Percentiles rank a stretch among this genome's conserved stretches.
These are phyloP conservation scores for Chionomys nivalis DNA, from an alignment of 2,113 vertebrate species.

Conservation along the genomic window DNA sequence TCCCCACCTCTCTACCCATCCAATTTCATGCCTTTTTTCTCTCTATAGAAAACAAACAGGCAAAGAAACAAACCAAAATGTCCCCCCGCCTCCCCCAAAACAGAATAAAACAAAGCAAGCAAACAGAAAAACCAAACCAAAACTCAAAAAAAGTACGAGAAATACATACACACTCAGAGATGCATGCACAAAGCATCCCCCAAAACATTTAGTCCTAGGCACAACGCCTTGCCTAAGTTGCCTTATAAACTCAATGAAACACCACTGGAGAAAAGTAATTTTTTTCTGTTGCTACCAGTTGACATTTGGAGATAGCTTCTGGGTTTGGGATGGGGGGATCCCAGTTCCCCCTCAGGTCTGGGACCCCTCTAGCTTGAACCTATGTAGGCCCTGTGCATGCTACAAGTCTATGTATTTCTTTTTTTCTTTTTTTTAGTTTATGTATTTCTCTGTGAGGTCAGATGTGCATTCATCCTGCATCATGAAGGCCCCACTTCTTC, in stretches of 20 bases:
- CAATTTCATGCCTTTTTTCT: background rate
- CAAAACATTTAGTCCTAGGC: background rate
- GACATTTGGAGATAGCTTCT: background rate
- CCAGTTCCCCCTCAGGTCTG: too few species aligned
- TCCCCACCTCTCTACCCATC: background rate
- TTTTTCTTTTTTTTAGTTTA: too few species aligned
- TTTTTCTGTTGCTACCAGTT: background rate
- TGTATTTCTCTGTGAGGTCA: too few species aligned
- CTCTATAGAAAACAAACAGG: background rate
- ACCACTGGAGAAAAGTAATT: background rate
- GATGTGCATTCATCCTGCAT: too few species aligned
- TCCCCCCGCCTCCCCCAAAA: background rate
- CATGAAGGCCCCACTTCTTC: too few species aligned
- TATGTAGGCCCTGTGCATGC: too few species aligned
- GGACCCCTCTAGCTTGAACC: too few species aligned
- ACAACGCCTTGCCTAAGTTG: background rate
- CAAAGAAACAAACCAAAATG: too few species aligned
- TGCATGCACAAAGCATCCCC: background rate
- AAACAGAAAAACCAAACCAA: background rate
- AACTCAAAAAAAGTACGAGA: background rate
- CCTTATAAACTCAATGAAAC: background rate
- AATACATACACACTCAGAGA: background rate
- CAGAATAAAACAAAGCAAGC: background rate
- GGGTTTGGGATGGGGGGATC: too few species aligned
- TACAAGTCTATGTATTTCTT: too few species aligned